phyloP scores from a whole-genome alignment of 2,888 invertebrate genomes.

The Thalpophila matura region DNA sequence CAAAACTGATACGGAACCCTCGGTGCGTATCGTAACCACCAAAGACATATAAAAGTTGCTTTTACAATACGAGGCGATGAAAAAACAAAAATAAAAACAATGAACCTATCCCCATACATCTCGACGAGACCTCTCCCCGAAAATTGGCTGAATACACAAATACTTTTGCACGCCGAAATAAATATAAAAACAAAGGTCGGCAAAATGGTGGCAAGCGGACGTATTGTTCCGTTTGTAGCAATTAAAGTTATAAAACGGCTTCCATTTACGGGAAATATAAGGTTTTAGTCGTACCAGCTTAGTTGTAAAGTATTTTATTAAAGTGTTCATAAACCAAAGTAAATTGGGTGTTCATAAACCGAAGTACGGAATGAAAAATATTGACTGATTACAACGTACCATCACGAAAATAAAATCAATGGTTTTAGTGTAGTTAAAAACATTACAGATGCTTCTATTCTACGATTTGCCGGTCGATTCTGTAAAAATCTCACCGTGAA shows the following conservation, averaged over 20 bases:
- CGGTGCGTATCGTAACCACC: constrained; percentile 12
- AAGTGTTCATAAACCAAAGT: too few species aligned
- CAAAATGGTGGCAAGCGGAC: constrained; percentile 48
- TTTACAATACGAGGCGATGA: background rate
- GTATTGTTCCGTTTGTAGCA: constrained; percentile 44
- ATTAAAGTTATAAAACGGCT: constrained; percentile 56
- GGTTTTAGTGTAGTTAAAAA: too few species aligned
- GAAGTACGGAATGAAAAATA: too few species aligned
- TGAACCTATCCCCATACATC: constrained; percentile 51
- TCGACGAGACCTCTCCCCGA: constrained; percentile 47
- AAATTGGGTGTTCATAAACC: too few species aligned
- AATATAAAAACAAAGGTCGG: constrained; percentile 55
- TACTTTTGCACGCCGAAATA: constrained; percentile 57
- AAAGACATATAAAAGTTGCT: constrained; percentile 13
- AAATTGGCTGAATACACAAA: constrained; percentile 65
- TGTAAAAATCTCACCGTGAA: too few species aligned
- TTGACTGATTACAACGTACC: too few species aligned
- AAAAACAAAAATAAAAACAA: constrained; percentile 37
- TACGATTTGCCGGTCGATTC: too few species aligned
- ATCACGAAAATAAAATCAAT: too few species aligned
- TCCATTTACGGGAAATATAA: constrained; percentile 22
- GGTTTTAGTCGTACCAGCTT: constrained; percentile 19
- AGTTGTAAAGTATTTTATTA: constrained; percentile 6
- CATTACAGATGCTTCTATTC: too few species aligned
- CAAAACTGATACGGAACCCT: background rate